These are phyloP conservation scores for Brassicogethes aeneus DNA, from an alignment of 2,888 invertebrate species.

Conservation along the genomic window DNA sequence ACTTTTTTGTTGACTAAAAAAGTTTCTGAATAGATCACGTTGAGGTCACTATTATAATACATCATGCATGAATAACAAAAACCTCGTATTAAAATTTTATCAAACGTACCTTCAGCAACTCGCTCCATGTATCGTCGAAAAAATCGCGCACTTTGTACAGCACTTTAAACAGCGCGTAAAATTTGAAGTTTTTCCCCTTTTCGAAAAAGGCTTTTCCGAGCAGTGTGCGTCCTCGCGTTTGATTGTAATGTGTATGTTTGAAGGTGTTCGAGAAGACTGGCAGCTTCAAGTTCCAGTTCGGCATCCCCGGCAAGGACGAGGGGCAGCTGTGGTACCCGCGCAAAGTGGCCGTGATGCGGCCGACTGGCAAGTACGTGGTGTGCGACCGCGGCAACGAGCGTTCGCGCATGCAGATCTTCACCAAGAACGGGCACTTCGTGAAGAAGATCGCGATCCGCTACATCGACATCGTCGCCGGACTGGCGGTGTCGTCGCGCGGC, in stretches of 20 bases:
- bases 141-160: no score
- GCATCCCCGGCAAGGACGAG: conserved; percentile 89
- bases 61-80: no score
- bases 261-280: conserved; percentile 92
- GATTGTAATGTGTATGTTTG: not conserved
- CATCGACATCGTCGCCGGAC: conserved; percentile 86
- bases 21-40: no score
- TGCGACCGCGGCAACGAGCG: conserved; percentile 96
- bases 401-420: conserved; percentile 96
- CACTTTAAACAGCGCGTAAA: no score
- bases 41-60: no score
- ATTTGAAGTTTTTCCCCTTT: no score
- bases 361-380: conserved; percentile 86
- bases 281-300: conserved; percentile 88
- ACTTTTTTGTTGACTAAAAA: no score
- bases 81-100: no score
- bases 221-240: no score
- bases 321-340: conserved; percentile 96
- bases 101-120: no score
- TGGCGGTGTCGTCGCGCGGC: conserved; percentile 86
- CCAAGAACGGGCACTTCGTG: conserved; percentile 89
- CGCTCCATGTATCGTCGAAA: no score
- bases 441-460: conserved; percentile 89
- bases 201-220: no score
- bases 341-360: conserved; percentile 86